These are phyloP conservation scores for Falcaria lacertinaria DNA, from an alignment of 2,888 invertebrate genomes.

Conservation along the genomic window DNA sequence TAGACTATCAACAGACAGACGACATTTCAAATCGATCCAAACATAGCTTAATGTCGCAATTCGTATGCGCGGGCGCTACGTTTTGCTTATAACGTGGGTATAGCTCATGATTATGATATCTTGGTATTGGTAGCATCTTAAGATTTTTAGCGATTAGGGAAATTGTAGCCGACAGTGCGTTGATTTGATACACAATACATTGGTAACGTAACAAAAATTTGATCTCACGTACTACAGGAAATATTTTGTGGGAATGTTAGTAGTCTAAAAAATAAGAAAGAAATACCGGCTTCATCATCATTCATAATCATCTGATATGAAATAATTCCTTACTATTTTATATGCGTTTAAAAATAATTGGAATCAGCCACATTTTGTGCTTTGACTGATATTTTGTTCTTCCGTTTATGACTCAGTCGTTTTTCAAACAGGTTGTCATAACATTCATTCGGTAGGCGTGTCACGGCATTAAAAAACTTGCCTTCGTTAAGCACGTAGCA, in stretches of 20 bases:
- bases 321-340: too few relatives aligned
- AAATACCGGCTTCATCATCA: too few relatives aligned
- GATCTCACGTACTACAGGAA: too few relatives aligned
- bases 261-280: too few relatives aligned
- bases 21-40: slow-evolving; percentile 33
- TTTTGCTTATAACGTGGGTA: slow-evolving; percentile 24
- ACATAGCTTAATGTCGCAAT: slow-evolving; percentile 42
- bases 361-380: not conserved
- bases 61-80: slow-evolving; percentile 46
- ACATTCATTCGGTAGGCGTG: not conserved
- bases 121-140: slow-evolving; percentile 5
- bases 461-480: not conserved
- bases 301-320: too few relatives aligned
- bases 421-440: not conserved
- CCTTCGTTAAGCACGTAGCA: not conserved
- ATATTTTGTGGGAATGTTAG: too few relatives aligned
- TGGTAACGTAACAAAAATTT: too few relatives aligned
- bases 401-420: slow-evolving; percentile 7
- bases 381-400: not conserved
- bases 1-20: slow-evolving; percentile 21
- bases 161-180: too few relatives aligned
- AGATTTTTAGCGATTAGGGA: too few relatives aligned
- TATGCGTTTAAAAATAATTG: too few relatives aligned
- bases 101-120: not conserved
- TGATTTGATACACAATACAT: too few relatives aligned